phyloP scores from a whole-genome alignment of 2,888 invertebrate species.

The Drosophila colorata region DNA sequence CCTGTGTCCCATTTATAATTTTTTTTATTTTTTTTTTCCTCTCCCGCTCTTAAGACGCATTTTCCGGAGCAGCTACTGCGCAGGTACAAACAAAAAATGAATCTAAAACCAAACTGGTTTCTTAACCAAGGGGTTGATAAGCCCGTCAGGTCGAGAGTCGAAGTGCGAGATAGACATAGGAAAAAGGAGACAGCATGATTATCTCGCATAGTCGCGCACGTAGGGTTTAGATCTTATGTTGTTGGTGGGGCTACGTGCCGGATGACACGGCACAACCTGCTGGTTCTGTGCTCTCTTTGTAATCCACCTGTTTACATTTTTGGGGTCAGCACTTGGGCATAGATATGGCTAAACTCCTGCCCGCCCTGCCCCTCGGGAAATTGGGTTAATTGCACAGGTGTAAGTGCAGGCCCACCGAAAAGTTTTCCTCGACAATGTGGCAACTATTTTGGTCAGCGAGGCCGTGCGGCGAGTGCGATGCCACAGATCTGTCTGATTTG shows the following conservation, averaged over 20 bases:
- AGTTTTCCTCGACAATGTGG: slow-evolving; percentile 9
- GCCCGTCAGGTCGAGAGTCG: neutral
- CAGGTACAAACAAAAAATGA: slow-evolving; percentile 64
- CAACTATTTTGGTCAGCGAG: slow-evolving; percentile 16
- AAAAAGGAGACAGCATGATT: neutral
- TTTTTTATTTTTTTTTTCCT: neutral
- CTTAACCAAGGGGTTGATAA: slow-evolving; percentile 48
- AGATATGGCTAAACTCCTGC: slow-evolving; percentile 20
- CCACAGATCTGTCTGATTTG: slow-evolving; percentile 26
- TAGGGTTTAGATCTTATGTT: slow-evolving; percentile 46
- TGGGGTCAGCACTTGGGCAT: slow-evolving; percentile 56
- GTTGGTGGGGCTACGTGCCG: slow-evolving; percentile 68
- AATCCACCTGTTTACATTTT: slow-evolving; percentile 33
- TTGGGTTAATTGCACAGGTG: slow-evolving; percentile 48
- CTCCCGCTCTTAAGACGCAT: slow-evolving; percentile 58
- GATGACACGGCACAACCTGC: slow-evolving; percentile 64
- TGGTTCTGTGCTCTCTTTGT: slow-evolving; percentile 16
- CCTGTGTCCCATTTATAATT: slow-evolving; percentile 16
- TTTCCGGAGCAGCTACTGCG: slow-evolving; percentile 50
- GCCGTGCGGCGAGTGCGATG: slow-evolving; percentile 19
- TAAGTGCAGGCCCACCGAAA: neutral
- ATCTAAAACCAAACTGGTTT: slow-evolving; percentile 58
- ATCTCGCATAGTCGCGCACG: slow-evolving; percentile 53
- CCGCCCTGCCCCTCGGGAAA: neutral
- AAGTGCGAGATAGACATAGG: neutral